Base-by-base conservation (phyloP, 64 coral and sea anemone genomes). In the Porites lutea region DNA sequence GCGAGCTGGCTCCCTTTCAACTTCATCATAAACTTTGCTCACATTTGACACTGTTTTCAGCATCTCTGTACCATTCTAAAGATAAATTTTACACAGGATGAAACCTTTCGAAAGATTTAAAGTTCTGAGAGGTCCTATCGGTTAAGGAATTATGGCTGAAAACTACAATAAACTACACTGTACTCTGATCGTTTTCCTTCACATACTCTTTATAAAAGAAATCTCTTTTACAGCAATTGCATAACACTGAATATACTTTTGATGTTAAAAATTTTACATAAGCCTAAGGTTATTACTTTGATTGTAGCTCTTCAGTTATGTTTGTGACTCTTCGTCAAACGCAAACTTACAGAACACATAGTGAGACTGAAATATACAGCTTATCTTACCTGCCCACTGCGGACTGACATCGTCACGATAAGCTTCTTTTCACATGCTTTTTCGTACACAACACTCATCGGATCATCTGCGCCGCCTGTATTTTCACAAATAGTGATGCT, bases 351-450 rank as follows among this genome's bases (percentile, higher is more conserved):
- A 64, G 18, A 51, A 3, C 10, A 50, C n/a, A 14, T 76, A 65
- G 13, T 46, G 12, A 88, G 48, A 47, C 47, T 69, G 23, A 50
- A 58, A 53, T 1, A 79, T 11, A 2, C 63, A 16, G 52, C 8
- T 14, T 23, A 13, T 82, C 90, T 51, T 91, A 99, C 97, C 92
- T 99, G 97, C 7, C 97, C 97, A 74, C 97, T 96, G 19, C 79
- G 79, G 12, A 99, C 97, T 22, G 94, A 88, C 83, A 96, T 92
- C 12, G 91, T 93, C 2, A 99, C 91, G 46, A 99, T 95, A 8
- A 99, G 83, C 49, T 99, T 99, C 64, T 99, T 99, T 72, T 99
- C 78, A 50, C 97, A 99, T 23, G 88, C 87, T 88, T 99, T 99
- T 3, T 93, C 90, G 78, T 96, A 92, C 5, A 99, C 91, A n/a